Percentiles rank a stretch among this genome's conserved stretches.
Evolutionary conservation across 2,888 invertebrate genomes (phyloP).

Genomic region (Morpho achilles): DNA sequence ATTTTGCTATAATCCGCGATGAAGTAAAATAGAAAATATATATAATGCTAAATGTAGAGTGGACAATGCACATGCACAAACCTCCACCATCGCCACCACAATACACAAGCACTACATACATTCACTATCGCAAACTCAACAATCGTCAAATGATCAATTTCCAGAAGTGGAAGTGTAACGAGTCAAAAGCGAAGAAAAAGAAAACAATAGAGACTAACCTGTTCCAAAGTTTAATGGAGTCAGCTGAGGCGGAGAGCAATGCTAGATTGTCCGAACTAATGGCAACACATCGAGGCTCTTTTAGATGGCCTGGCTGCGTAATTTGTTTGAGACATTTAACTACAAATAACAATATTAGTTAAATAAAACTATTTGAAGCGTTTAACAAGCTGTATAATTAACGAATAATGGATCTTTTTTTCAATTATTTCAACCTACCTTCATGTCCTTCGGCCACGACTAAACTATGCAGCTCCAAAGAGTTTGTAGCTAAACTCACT

Average conservation of each 20-base stretch:
- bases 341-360: conserved; percentile 35
- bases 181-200: too few relatives aligned
- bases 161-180: too few relatives aligned
- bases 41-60: too few relatives aligned
- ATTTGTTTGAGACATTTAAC: conserved; percentile 81
- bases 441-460: conserved; percentile 76
- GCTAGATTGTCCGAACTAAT: conserved; percentile 96
- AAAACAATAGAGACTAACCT: conserved; percentile 63
- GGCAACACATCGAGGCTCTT: conserved; percentile 90
- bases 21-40: too few relatives aligned
- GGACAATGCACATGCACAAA: too few relatives aligned
- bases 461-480: conserved; percentile 84
- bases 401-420: too few relatives aligned
- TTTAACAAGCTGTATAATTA: too few relatives aligned
- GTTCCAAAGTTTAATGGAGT: conserved; percentile 96
- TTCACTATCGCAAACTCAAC: too few relatives aligned
- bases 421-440: conserved; percentile 44
- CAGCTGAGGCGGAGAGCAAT: conserved; percentile 91
- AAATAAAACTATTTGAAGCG: not conserved
- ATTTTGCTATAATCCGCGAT: too few relatives aligned
- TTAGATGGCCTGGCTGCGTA: conserved; percentile 89
- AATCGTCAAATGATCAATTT: too few relatives aligned
- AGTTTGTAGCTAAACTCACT: conserved; percentile 85
- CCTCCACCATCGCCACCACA: too few relatives aligned
- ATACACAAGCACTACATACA: too few relatives aligned